Percentiles rank a stretch among this genome's conserved stretches.
Conservation (phyloP, 2,113 vertebrate species). For the Psilopsiagon aurifrons region DNA sequence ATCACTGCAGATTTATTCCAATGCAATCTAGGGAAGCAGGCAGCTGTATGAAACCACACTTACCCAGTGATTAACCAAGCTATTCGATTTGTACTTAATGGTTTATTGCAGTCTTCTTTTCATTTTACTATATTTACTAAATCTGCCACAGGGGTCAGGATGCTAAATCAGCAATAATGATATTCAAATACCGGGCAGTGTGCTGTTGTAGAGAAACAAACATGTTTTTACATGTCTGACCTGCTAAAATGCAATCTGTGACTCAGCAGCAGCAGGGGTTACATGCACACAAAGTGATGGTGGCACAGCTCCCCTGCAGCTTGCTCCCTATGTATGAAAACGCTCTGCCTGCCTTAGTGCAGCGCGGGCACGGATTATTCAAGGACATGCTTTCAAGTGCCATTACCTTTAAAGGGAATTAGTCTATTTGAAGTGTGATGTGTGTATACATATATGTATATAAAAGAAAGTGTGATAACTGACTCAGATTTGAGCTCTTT, state of each 20-base stretch:
- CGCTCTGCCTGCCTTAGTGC: neutral
- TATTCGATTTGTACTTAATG: conserved; percentile 34
- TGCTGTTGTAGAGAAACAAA: neutral
- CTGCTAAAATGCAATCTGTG: neutral
- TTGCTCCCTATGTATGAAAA: neutral
- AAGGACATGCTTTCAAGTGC: neutral
- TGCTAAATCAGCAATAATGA: conserved; percentile 21
- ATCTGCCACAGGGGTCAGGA: neutral
- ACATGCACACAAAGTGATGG: neutral
- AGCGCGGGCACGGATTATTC: accelerated
- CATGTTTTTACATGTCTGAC: neutral
- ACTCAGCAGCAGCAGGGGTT: neutral
- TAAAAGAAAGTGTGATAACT: conserved; percentile 1
- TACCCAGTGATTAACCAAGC: conserved; percentile 47
- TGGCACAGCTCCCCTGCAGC: neutral
- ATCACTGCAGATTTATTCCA: conserved; percentile 24
- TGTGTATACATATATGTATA: neutral
- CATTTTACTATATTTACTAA: conserved; percentile 49
- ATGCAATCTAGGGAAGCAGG: conserved; percentile 1
- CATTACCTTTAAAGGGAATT: neutral
- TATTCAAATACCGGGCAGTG: neutral
- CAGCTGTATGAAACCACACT: conserved; percentile 23
- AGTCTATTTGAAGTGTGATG: neutral
- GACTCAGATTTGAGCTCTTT: neutral
- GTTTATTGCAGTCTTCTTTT: conserved; percentile 31